Evolutionary conservation across 2,797 vertebrate genomes (phyloP).

Genomic region (Tauraco hartlaubi): DNA sequence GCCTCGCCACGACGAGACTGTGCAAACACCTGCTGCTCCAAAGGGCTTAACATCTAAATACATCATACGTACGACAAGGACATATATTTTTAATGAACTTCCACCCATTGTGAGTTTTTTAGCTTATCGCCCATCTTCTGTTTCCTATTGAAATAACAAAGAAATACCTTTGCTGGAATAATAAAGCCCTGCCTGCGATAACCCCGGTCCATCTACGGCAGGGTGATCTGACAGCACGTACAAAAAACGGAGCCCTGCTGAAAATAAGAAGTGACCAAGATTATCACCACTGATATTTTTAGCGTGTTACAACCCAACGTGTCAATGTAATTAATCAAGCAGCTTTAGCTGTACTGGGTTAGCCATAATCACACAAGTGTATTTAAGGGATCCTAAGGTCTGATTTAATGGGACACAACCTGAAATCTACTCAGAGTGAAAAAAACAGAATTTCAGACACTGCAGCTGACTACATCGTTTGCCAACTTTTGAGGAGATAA

Average conservation of each 20-base stretch:
- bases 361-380: conserved; percentile 9
- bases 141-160: conserved; percentile 60
- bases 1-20: not conserved
- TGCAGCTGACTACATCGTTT: not conserved
- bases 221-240: rapidly evolving
- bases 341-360: conserved; percentile 5
- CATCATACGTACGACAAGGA: conserved; percentile 11
- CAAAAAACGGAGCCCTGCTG: not conserved
- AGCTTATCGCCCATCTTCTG: conserved; percentile 41
- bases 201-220: not conserved
- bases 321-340: conserved; percentile 54
- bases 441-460: not conserved
- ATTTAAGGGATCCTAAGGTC: conserved; percentile 26
- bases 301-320: not conserved
- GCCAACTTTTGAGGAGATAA: not conserved
- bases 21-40: conserved; percentile 36
- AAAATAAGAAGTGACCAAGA: conserved; percentile 26
- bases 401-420: not conserved
- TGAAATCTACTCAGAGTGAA: not conserved
- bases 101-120: conserved; percentile 49
- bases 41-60: not conserved
- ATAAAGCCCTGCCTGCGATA: not conserved
- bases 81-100: conserved; percentile 64
- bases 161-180: conserved; percentile 40
- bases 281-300: conserved; percentile 48